Conservation (phyloP, 2,113 vertebrate species). For the Ciconia stormi region DNA sequence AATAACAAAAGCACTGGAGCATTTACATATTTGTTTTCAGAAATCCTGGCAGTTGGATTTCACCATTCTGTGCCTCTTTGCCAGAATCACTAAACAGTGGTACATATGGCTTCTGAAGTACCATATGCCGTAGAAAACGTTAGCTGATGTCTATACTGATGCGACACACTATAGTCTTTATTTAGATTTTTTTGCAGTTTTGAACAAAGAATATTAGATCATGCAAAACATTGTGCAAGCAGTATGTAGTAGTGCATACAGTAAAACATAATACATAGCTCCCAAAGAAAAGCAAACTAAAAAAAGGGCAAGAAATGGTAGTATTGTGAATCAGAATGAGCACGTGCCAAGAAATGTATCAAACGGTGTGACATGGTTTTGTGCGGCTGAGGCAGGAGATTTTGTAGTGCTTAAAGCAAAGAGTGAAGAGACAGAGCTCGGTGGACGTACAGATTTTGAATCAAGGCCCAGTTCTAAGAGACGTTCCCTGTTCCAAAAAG, state of each 20-base stretch:
- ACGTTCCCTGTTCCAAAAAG: background rate
- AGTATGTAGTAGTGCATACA: slow-evolving; percentile 62
- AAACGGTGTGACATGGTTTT: background rate
- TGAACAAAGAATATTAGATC: slow-evolving; percentile 83
- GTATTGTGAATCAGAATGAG: slow-evolving; percentile 13
- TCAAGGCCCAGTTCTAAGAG: background rate
- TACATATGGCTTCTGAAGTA: slow-evolving; percentile 99
- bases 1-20: slow-evolving; percentile 92
- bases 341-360: background rate
- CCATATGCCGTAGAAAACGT: slow-evolving; percentile 98
- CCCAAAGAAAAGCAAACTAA: slow-evolving; percentile 57
- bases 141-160: slow-evolving; percentile 93
- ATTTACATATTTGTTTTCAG: slow-evolving; percentile 94
- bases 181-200: slow-evolving; percentile 82
- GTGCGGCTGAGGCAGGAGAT: background rate
- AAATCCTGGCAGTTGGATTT: slow-evolving; percentile 93
- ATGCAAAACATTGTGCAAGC: slow-evolving; percentile 82
- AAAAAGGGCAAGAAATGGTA: slow-evolving; percentile 3
- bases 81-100: slow-evolving; percentile 99
- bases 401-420: background rate
- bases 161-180: slow-evolving; percentile 81
- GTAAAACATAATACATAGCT: slow-evolving; percentile 55
- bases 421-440: background rate
- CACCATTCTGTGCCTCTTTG: slow-evolving; percentile 92
- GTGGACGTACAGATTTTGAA: background rate